These are phyloP conservation scores for Drosophila eohydei DNA, from an alignment of 2,888 invertebrate genomes.

Conservation along the genomic window DNA sequence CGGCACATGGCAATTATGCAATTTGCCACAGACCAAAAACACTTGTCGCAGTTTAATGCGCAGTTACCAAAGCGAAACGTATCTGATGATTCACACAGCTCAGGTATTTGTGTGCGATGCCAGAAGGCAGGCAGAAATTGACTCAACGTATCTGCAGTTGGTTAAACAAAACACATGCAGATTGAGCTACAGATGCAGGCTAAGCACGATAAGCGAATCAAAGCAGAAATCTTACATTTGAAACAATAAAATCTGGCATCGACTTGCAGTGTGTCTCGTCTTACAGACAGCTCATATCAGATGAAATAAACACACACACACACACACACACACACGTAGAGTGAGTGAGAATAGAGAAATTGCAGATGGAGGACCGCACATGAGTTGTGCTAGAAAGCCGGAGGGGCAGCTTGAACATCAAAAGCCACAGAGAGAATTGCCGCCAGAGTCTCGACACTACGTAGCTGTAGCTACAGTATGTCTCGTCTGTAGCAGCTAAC, in stretches of 20 bases:
- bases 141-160: slow-evolving; percentile 28
- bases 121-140: slow-evolving; percentile 32
- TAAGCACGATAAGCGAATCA: slow-evolving; percentile 58
- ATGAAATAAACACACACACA: slow-evolving; percentile 26
- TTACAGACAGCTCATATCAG: slow-evolving; percentile 24
- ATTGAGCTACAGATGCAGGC: slow-evolving; percentile 20
- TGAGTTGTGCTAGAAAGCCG: slow-evolving; percentile 50
- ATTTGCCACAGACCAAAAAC: slow-evolving; percentile 59
- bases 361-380: slow-evolving; percentile 56
- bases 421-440: slow-evolving; percentile 56
- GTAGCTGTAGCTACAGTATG: slow-evolving; percentile 34
- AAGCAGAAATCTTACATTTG: slow-evolving; percentile 51
- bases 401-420: slow-evolving; percentile 59
- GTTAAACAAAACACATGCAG: slow-evolving; percentile 10
- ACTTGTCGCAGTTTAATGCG: slow-evolving; percentile 67
- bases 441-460: slow-evolving; percentile 54
- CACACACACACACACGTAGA: background rate
- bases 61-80: slow-evolving; percentile 31
- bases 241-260: slow-evolving; percentile 62
- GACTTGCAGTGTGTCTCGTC: slow-evolving; percentile 12
- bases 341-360: slow-evolving; percentile 13
- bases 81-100: slow-evolving; percentile 69
- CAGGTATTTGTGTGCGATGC: slow-evolving; percentile 42
- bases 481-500: slow-evolving; percentile 59
- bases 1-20: slow-evolving; percentile 69